These are phyloP conservation scores for Minunthozetes semirufus DNA, from an alignment of 2,888 invertebrate genomes.

Conservation along the genomic window DNA sequence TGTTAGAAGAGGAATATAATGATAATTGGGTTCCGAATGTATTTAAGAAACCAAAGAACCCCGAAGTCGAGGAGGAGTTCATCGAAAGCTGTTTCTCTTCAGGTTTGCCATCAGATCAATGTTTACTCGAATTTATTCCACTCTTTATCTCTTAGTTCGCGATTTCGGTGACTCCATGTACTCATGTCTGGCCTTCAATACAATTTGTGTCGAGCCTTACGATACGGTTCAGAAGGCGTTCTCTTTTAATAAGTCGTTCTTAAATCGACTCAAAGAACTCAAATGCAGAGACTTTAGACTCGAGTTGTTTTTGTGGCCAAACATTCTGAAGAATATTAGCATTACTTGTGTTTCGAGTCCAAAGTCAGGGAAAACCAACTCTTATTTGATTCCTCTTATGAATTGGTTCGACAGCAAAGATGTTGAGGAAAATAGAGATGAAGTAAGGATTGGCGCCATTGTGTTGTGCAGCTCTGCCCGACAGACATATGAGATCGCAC, in stretches of 20 bases:
- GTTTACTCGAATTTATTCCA: not conserved
- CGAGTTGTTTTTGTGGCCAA: conserved; percentile 28
- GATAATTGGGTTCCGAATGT: no score
- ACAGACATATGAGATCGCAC: conserved; percentile 11
- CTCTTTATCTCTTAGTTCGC: not conserved
- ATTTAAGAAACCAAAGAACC: not conserved
- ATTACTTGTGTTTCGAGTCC: conserved; percentile 22
- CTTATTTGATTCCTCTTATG: conserved; percentile 28
- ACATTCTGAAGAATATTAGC: conserved; percentile 7
- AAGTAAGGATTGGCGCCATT: conserved; percentile 2
- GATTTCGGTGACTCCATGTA: not conserved
- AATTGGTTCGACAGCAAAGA: conserved; percentile 5
- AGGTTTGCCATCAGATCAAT: not conserved
- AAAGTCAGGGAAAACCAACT: conserved; percentile 30
- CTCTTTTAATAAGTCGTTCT: not conserved
- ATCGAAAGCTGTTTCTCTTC: not conserved
- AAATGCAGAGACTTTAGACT: not conserved
- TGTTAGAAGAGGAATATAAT: not conserved
- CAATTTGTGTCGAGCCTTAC: not conserved
- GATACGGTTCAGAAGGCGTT: not conserved
- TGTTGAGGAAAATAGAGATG: not conserved
- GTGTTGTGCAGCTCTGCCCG: conserved; percentile 23
- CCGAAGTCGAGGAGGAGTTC: not conserved
- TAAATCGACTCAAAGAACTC: not conserved
- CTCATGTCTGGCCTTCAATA: not conserved